phyloP scores from a whole-genome alignment of 2,888 invertebrate species.

The Gymnocheta viridis region DNA sequence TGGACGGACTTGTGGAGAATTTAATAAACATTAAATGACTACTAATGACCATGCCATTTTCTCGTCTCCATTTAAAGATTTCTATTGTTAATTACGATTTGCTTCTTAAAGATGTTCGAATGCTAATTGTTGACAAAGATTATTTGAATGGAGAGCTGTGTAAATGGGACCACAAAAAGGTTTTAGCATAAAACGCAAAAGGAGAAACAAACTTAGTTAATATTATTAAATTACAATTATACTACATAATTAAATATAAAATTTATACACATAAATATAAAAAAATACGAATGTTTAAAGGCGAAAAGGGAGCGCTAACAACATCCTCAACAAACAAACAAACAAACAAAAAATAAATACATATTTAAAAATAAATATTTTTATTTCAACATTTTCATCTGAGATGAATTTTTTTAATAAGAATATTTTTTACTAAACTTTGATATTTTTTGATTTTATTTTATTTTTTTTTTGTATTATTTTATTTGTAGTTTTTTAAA shows the following conservation, averaged over 20 bases:
- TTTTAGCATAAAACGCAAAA: constrained; percentile 40
- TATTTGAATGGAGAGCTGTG: not conserved
- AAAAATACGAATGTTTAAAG: constrained; percentile 25
- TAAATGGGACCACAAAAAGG: constrained; percentile 3
- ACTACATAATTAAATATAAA: constrained; percentile 41
- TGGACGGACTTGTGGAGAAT: constrained; percentile 25
- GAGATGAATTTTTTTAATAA: constrained; percentile 70
- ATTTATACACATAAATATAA: constrained; percentile 14
- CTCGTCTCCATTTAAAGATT: not conserved
- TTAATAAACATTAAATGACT: constrained; percentile 25
- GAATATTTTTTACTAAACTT: constrained; percentile 60
- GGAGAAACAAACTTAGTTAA: constrained; percentile 43
- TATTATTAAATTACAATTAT: constrained; percentile 37
- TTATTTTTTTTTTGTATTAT: too few relatives aligned
- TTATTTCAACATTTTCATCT: constrained; percentile 70
- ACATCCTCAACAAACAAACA: constrained; percentile 49
- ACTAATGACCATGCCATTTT: not conserved
- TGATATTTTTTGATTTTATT: constrained; percentile 67
- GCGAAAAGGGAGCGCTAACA: constrained; percentile 51
- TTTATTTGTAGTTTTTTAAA: constrained; percentile 58
- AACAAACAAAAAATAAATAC: constrained; percentile 9
- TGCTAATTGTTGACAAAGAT: not conserved
- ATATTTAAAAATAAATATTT: constrained; percentile 42
- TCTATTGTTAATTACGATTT: not conserved
- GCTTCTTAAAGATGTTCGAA: constrained; percentile 8